These are phyloP conservation scores for Eremobia ochroleuca DNA, from an alignment of 2,888 invertebrate species.

Conservation along the genomic window DNA sequence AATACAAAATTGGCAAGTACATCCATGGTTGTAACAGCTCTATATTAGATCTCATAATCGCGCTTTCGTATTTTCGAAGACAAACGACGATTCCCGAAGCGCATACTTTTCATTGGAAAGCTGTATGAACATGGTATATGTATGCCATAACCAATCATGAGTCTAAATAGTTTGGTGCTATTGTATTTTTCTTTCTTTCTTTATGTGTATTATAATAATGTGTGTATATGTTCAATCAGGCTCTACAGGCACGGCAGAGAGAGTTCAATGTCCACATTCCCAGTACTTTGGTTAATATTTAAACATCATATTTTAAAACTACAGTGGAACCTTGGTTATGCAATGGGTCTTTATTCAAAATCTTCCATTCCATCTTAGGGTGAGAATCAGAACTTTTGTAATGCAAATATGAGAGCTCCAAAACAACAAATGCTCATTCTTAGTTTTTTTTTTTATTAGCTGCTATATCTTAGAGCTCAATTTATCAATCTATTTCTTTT, in stretches of 20 bases:
- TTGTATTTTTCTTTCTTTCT: constrained; percentile 18
- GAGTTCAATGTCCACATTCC: constrained; percentile 65
- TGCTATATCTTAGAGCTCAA: not conserved
- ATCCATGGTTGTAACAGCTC: not conserved
- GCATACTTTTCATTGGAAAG: not conserved
- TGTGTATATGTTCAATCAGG: constrained; percentile 62
- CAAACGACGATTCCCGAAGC: not conserved
- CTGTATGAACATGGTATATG: not conserved
- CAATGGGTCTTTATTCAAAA: not conserved
- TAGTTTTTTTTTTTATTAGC: not conserved
- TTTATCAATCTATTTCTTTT: not conserved
- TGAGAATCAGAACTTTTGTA: not conserved
- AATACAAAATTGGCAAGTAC: not conserved
- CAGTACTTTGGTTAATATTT: constrained; percentile 62
- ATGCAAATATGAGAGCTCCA: not conserved
- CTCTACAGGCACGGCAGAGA: constrained; percentile 63
- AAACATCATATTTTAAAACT: constrained; percentile 34
- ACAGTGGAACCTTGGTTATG: constrained; percentile 33
- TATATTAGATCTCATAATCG: not conserved
- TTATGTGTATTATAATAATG: constrained; percentile 44
- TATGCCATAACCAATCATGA: constrained; percentile 8
- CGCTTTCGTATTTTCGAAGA: not conserved
- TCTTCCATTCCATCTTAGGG: not conserved
- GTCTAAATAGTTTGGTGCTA: not conserved
- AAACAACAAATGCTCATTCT: not conserved